Evolutionary conservation across 2,797 vertebrate genomes (phyloP).

Genomic region (Delichon dasypus): DNA sequence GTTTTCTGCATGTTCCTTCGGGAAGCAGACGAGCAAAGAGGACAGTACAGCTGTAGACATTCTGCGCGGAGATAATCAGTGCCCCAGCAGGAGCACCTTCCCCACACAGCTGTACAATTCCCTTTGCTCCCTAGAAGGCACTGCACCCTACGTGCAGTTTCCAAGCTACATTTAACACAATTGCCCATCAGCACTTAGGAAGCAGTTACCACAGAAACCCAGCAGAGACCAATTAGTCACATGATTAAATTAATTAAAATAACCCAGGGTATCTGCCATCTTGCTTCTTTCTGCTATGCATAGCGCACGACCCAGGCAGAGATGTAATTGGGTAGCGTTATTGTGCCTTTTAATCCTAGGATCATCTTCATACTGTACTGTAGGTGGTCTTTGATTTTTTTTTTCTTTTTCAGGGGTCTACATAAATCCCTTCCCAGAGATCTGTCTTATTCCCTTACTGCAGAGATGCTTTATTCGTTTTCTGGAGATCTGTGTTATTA

Average conservation of each 20-base stretch:
- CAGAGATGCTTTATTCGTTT: slow-evolving; percentile 42
- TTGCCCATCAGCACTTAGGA: slow-evolving; percentile 81
- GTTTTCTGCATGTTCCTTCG: slow-evolving; percentile 32
- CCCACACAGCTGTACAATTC: slow-evolving; percentile 75
- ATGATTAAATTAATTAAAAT: slow-evolving; percentile 87
- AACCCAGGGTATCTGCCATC: slow-evolving; percentile 82
- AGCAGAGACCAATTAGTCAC: slow-evolving; percentile 86
- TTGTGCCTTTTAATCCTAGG: slow-evolving; percentile 58
- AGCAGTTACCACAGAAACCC: slow-evolving; percentile 86
- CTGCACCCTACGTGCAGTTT: slow-evolving; percentile 75
- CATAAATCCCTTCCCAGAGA: slow-evolving; percentile 53
- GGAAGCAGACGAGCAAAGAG: slow-evolving; percentile 44
- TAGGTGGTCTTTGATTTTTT: slow-evolving; percentile 48
- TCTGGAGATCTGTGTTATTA: slow-evolving; percentile 56
- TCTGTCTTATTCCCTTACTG: neutral
- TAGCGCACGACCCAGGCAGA: slow-evolving; percentile 69
- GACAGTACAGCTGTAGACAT: slow-evolving; percentile 67
- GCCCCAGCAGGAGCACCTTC: slow-evolving; percentile 79
- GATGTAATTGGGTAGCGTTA: slow-evolving; percentile 60
- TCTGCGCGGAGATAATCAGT: slow-evolving; percentile 70
- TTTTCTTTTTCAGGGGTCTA: slow-evolving; percentile 23
- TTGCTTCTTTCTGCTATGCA: slow-evolving; percentile 71
- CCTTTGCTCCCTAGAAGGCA: slow-evolving; percentile 72
- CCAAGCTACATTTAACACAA: slow-evolving; percentile 85
- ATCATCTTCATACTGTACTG: slow-evolving; percentile 43